These are phyloP conservation scores for Andrena chrysosceles DNA, from an alignment of 2,888 invertebrate genomes.

Conservation along the genomic window DNA sequence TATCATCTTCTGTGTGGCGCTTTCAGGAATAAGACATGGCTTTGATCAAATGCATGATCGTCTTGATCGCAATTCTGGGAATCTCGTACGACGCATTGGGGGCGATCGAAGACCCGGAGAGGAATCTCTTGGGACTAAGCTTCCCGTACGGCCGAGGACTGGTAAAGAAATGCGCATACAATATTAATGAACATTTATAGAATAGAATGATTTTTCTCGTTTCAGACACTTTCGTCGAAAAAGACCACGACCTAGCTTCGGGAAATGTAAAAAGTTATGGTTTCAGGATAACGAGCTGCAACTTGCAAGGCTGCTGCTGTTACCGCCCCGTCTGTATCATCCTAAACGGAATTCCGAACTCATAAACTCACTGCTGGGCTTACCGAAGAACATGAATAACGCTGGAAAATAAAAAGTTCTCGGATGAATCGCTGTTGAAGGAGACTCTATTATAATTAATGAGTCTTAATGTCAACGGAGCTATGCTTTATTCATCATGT, in stretches of 20 bases:
- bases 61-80: slow-evolving; percentile 60
- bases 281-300: slow-evolving; percentile 79
- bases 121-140: slow-evolving; percentile 58
- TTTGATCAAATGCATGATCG: slow-evolving; percentile 42
- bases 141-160: slow-evolving; percentile 66
- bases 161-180: slow-evolving; percentile 56
- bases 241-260: not conserved
- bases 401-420: slow-evolving; percentile 87
- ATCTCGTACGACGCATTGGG: slow-evolving; percentile 45
- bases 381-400: slow-evolving; percentile 91
- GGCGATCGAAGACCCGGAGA: slow-evolving; percentile 70
- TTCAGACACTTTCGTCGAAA: not conserved
- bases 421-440: not conserved
- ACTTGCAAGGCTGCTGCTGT: slow-evolving; percentile 74
- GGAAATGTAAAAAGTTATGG: not conserved
- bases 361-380: slow-evolving; percentile 91
- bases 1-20: not conserved
- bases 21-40: slow-evolving; percentile 45
- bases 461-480: slow-evolving; percentile 3
- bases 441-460: not conserved
- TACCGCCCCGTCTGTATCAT: slow-evolving; percentile 77
- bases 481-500: slow-evolving; percentile 38
- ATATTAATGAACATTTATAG: not conserved
- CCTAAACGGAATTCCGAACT: slow-evolving; percentile 90
- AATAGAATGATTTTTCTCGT: not conserved